These are phyloP conservation scores for Spermophilus dauricus DNA, from an alignment of 2,113 vertebrate species.

Conservation along the genomic window DNA sequence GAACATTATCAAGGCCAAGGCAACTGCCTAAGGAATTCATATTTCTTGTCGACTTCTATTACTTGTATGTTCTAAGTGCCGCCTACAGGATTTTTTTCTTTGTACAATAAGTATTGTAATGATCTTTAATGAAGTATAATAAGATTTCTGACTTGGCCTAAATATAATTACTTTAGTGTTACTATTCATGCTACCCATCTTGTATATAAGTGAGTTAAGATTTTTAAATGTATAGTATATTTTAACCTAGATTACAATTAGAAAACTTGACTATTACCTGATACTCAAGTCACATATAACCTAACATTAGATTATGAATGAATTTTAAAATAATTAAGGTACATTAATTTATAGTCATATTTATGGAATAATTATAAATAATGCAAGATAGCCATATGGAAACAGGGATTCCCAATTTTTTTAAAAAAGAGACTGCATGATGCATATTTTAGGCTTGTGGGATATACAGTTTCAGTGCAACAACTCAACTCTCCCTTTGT, in stretches of 20 bases:
- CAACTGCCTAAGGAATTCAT: background rate
- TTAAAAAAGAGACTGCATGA: background rate
- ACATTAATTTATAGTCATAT: background rate
- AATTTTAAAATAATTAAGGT: conserved; percentile 44
- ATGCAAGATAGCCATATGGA: background rate
- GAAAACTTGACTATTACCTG: background rate
- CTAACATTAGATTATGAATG: background rate
- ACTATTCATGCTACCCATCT: background rate
- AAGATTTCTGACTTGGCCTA: background rate
- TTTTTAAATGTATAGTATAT: background rate
- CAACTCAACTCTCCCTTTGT: background rate
- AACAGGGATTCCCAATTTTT: background rate
- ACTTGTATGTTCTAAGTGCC: background rate
- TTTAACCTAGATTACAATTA: background rate
- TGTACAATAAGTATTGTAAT: background rate
- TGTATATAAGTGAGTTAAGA: conserved; percentile 6
- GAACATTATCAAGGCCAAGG: background rate
- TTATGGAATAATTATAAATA: background rate
- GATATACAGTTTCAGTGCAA: background rate
- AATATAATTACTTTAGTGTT: background rate
- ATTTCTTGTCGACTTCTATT: background rate
- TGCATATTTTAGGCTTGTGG: background rate
- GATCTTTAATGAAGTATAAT: background rate
- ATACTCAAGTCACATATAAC: background rate
- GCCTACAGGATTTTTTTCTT: background rate